Evolutionary conservation across 2,888 invertebrate species (phyloP).

Genomic region (Apamea epomidion): DNA sequence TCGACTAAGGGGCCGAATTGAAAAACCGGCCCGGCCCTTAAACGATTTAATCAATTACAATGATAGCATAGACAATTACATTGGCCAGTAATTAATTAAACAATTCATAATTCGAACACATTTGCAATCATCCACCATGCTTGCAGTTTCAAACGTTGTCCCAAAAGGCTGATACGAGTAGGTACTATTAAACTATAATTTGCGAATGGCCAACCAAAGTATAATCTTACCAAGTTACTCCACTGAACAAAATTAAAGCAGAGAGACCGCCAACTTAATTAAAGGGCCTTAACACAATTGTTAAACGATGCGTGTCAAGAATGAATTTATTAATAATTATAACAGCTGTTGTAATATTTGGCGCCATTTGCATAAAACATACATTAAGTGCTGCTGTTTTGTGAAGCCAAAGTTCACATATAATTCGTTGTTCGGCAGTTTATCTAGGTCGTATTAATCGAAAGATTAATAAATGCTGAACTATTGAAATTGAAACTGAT

Average conservation of each 20-base stretch:
- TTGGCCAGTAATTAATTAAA: not conserved
- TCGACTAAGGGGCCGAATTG: not conserved
- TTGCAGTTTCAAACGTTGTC: not conserved
- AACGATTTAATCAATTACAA: not conserved
- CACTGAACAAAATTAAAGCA: conserved; percentile 43
- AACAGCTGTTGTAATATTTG: conserved; percentile 63
- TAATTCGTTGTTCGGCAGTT: conserved; percentile 30
- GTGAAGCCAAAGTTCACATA: conserved; percentile 42
- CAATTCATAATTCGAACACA: conserved; percentile 30
- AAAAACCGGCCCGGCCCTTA: no score
- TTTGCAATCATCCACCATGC: not conserved
- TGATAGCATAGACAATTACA: not conserved
- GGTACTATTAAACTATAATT: not conserved
- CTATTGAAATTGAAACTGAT: conserved; percentile 27
- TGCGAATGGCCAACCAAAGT: conserved; percentile 1
- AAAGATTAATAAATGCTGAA: conserved; percentile 32
- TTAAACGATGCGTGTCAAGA: conserved; percentile 63
- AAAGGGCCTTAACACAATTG: conserved; percentile 67
- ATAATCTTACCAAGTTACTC: conserved; percentile 18
- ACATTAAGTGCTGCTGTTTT: conserved; percentile 8
- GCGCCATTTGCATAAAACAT: conserved; percentile 61
- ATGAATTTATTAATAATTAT: conserved; percentile 55
- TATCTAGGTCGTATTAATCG: conserved; percentile 25
- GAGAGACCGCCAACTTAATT: conserved; percentile 38
- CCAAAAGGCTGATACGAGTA: not conserved